phyloP scores from a whole-genome alignment of 2,797 vertebrate genomes.

The Cossypha polioptera region DNA sequence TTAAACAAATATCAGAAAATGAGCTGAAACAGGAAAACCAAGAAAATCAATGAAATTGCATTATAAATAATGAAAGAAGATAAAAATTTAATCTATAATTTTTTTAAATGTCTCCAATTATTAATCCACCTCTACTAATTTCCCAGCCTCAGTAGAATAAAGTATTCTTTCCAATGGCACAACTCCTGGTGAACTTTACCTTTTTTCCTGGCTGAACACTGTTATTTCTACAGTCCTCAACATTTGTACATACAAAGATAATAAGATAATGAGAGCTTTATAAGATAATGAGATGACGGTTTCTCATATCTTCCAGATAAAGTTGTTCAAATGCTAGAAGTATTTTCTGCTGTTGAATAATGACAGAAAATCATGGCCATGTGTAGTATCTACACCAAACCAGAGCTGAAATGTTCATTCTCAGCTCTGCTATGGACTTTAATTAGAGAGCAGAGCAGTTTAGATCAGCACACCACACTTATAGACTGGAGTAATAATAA shows the following conservation, averaged over 20 bases:
- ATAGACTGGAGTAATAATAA: not conserved
- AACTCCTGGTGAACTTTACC: not conserved
- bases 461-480: not conserved
- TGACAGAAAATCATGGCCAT: not conserved
- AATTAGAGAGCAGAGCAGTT: not conserved
- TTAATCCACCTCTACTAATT: not conserved
- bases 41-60: not conserved
- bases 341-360: not conserved
- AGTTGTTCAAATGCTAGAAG: not conserved
- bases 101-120: not conserved
- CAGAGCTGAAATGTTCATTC: not conserved
- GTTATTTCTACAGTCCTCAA: not conserved
- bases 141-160: not conserved
- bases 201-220: not conserved
- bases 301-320: not conserved
- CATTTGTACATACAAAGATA: not conserved
- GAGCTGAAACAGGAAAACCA: not conserved
- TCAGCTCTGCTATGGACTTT: not conserved
- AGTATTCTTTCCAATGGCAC: not conserved
- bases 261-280: not conserved
- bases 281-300: not conserved
- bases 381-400: not conserved
- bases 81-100: not conserved
- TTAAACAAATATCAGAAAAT: not conserved
- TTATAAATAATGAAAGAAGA: not conserved